Base-by-base conservation (phyloP, 2,888 invertebrate species). In the Phaonia tiefii region DNA sequence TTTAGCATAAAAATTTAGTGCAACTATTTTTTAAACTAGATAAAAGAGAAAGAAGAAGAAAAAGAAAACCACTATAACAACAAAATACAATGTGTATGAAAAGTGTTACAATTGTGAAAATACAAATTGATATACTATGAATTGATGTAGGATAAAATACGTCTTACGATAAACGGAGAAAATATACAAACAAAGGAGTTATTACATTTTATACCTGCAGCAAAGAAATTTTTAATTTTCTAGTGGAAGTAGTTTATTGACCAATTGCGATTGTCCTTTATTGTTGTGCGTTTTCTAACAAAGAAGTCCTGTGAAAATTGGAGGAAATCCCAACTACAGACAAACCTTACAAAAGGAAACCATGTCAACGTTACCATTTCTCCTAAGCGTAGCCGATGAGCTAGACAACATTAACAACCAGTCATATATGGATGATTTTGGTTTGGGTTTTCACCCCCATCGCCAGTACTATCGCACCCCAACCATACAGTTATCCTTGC, bases 331-430 rank as follows among this genome's bases (percentile, higher is more conserved):
- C 54, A 73, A 66, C 66, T 51, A 79, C 49, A 78, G 78, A 44
- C 81, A 81, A 78, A 81, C 81, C 78, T 67, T 81, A 81, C 81
- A 81, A 69, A 81, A 81, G 81, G 78, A 80, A 70, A 84, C 76
- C 71, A 90, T 90, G 90, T 90, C 90, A 85, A 90, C 90, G 83
- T 84, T 90, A 66, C 90, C 90, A 49, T 89, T 90, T 63, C 84
- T 90, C 56, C 83, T 90, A 78, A 90, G 90, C 82, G 88, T 90
- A 56, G 89, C 90, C 83, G 90, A 90, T 79, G 90, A 90, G 86
- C 86, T 90, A 85, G 90, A 90, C 84, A 90, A 89, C 79, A 86
- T 90, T 17, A 88, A 90, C 72, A 88, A 89, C 4, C 90, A 89
- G 80, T 88, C 90, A 31, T 90, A 90, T 75, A 85, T 90, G 87